phyloP scores from a whole-genome alignment of 1,140 invertebrate genomes.

The Chrysomallon squamiferum region DNA sequence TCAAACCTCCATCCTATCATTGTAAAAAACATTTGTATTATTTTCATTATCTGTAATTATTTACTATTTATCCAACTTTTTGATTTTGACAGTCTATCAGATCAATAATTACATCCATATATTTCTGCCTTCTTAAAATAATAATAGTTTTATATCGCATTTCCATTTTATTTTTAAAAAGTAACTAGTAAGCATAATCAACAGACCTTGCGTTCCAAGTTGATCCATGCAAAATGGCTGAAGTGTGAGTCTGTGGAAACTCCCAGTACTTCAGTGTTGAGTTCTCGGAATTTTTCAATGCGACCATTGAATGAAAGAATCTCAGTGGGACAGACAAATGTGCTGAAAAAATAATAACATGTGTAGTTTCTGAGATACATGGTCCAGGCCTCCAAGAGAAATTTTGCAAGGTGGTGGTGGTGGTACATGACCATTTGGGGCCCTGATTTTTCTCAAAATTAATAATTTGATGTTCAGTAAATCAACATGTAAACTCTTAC shows the following conservation, averaged over 20 bases:
- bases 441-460: no score
- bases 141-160: background rate
- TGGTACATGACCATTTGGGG: no score
- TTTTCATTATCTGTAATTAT: background rate
- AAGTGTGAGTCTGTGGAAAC: conserved; percentile 88
- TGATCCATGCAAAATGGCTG: conserved; percentile 85
- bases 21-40: background rate
- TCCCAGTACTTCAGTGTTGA: conserved; percentile 85
- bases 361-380: background rate
- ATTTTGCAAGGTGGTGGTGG: no score
- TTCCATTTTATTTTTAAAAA: background rate
- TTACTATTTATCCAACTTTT: background rate
- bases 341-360: conserved; percentile 69
- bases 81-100: background rate
- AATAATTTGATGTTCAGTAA: no score
- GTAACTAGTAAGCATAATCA: background rate
- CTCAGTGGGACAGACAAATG: conserved; percentile 96
- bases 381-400: background rate
- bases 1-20: conserved; percentile 85
- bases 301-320: conserved; percentile 94
- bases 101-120: background rate
- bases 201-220: conserved; percentile 63
- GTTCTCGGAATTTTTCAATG: conserved; percentile 82
- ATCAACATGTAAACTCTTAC: no score
- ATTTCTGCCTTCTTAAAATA: background rate